These are phyloP conservation scores for Cassiopea andromeda DNA, from an alignment of 30 jellyfish, hydroid and myxozoan genomes.

Conservation along the genomic window DNA sequence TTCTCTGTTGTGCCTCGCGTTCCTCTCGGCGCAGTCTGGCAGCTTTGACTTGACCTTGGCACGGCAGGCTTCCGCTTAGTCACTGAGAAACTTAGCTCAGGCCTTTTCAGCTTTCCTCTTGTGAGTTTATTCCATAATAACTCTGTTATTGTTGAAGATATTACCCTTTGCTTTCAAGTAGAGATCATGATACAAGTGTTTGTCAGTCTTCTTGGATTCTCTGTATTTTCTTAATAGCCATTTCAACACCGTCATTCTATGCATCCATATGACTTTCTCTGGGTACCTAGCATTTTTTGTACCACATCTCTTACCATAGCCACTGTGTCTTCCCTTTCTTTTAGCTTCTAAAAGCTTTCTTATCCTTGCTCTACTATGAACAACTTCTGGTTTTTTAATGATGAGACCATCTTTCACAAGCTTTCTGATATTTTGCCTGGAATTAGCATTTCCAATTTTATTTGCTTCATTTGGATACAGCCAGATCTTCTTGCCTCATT, in stretches of 20 bases:
- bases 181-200: constrained; percentile 96
- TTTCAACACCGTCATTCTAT: constrained; percentile 93
- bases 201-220: constrained; percentile 92
- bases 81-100: constrained; percentile 97
- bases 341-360: constrained; percentile 89
- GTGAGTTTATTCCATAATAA: constrained; percentile 94
- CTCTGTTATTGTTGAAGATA: constrained; percentile 97
- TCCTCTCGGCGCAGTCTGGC: constrained; percentile 97
- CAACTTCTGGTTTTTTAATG: constrained; percentile 92
- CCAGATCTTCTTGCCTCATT: constrained; percentile 98
- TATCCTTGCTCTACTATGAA: constrained; percentile 96
- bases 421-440: constrained; percentile 94
- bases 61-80: constrained; percentile 98
- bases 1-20: constrained; percentile 96
- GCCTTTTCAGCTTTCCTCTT: constrained; percentile 96
- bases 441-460: constrained; percentile 98
- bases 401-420: constrained; percentile 98
- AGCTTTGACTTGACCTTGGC: constrained; percentile 87
- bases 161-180: constrained; percentile 98
- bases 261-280: constrained; percentile 95
- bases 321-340: constrained; percentile 98
- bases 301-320: constrained; percentile 99
- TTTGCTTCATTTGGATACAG: constrained; percentile 96
- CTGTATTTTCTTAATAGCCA: constrained; percentile 90
- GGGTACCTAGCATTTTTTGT: constrained; percentile 99